These are phyloP conservation scores for Hylaeus anthracinus DNA, from an alignment of 1,140 invertebrate species.

Conservation along the genomic window DNA sequence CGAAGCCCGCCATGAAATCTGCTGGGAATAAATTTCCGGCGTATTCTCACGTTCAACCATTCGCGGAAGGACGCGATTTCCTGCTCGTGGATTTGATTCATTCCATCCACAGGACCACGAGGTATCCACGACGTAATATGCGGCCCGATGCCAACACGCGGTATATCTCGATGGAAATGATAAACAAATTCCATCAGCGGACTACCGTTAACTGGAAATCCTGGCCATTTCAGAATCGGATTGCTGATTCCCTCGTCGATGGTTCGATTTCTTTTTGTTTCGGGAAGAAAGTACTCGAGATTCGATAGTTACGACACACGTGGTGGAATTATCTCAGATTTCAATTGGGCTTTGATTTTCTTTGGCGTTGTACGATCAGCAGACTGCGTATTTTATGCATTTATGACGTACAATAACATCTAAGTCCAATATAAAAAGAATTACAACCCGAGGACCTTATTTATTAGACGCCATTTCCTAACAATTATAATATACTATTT, in stretches of 20 bases:
- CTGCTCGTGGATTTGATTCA: slow-evolving; percentile 37
- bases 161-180: background rate
- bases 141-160: background rate
- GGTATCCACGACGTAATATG: background rate
- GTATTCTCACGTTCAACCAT: slow-evolving; percentile 55
- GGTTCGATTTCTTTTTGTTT: background rate
- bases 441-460: too few species aligned
- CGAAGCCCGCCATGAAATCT: slow-evolving; percentile 24
- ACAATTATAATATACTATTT: too few species aligned
- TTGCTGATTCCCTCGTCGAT: background rate
- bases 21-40: slow-evolving; percentile 56
- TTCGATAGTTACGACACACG: too few species aligned
- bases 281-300: background rate
- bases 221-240: background rate
- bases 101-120: slow-evolving; percentile 1
- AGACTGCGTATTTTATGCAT: too few species aligned
- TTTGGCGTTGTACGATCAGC: too few species aligned
- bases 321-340: too few species aligned
- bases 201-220: slow-evolving; percentile 1
- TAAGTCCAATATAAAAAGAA: too few species aligned
- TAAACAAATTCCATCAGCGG: slow-evolving; percentile 9
- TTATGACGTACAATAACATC: too few species aligned
- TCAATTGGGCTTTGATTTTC: too few species aligned
- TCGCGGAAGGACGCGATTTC: slow-evolving; percentile 43
- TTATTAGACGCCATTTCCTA: too few species aligned